Evolutionary conservation across 1,140 invertebrate genomes (phyloP), one percentile per base, ranked within the genome.

Genomic region (Yoshiicerus persimilis): DNA sequence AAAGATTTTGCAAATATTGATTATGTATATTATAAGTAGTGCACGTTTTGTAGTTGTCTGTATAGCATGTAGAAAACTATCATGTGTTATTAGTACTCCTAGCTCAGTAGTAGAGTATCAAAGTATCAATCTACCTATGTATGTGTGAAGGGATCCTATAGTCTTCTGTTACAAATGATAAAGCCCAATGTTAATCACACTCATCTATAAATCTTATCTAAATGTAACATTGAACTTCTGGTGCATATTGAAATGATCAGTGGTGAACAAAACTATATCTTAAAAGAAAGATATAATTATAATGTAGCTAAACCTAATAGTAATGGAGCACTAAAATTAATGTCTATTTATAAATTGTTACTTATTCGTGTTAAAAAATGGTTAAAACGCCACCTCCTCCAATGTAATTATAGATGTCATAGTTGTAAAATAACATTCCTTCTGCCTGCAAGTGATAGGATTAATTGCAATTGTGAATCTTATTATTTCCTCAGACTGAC

Each of bases 341-440:
- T 77, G 32, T 34, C 27, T 34, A 30, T 77, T 34, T 30, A 77
- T 34, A 30, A 25, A 30, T 66, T 30, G 27, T 66, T 27, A 66
- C 23, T 66, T 27, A 66, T 77, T 34, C 70, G 20, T 77, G 16
- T 34, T 36, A 77, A 6, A 11, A 64, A 64, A 64, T n/a, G 25
- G 23, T 70, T 27, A 70, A 30, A 70, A 56, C 16, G 47, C 47
- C 47, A 56, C 47, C 47, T 56, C n/a, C n/a, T n/a, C n/a, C n/a
- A n/a, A n/a, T n/a, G 47, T 56, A 70, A n/a, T 27, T 13, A 70
- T 70, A 70, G 23, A 70, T 70, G 64, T n/a, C 27, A 77, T 25
- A 66, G 70, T 77, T 36, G 27, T 32, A 77, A 77, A 77, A 34
- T 77, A 77, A 77, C 70, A 77, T 77, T 77, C 70, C 70, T 77